Evolutionary conservation across 2,113 vertebrate species (phyloP), one percentile per base, ranked within the genome.

Genomic region (Cisticola juncidis): DNA sequence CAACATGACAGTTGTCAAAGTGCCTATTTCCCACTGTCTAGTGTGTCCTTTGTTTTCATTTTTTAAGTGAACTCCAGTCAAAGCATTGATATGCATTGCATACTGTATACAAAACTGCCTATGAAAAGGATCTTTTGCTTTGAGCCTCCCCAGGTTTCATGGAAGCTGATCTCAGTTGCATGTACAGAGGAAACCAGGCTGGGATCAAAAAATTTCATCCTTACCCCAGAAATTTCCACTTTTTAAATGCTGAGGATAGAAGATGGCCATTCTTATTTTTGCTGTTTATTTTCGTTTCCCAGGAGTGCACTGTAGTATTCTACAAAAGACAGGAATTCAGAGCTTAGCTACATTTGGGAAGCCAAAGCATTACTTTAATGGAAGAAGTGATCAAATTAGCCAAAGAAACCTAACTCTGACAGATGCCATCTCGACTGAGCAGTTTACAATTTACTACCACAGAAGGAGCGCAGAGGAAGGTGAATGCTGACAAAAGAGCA

Each of bases 321-420:
- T 90, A 68, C 68, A 94, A 88, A 87, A 81, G 74, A 28, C 68
- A 94, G 60, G 44, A 76, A 81, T 45, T 19, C 50, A 78, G 44
- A 60, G 28, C 50, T 83, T 77, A 90, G 71, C 64, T 64, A 93
- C 50, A n/a, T 79, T 84, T 68, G 21, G 69, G 64, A 96, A 95
- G 62, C 51, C 77, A 80, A 58, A 94, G 84, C 73, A 71, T 77
- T 90, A 47, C 76, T 94, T 95, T 92, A 92, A 95, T 92, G 86
- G 84, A 94, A 95, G 92, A 93, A 93, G 89, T 85, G 79, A 97
- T 94, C 93, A 96, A 85, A 97, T 96, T 94, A 95, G 88, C 69
- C 4, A 6, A 81, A 95, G 94, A 94, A 97, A 84, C 48, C 77
- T 60, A 86, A 86, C 93, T 81, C 88, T 94, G 95, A 95, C 77